Evolutionary conservation across 2,888 invertebrate genomes (phyloP), one percentile per base, ranked within the genome.

Genomic region (Tethea ocularis): DNA sequence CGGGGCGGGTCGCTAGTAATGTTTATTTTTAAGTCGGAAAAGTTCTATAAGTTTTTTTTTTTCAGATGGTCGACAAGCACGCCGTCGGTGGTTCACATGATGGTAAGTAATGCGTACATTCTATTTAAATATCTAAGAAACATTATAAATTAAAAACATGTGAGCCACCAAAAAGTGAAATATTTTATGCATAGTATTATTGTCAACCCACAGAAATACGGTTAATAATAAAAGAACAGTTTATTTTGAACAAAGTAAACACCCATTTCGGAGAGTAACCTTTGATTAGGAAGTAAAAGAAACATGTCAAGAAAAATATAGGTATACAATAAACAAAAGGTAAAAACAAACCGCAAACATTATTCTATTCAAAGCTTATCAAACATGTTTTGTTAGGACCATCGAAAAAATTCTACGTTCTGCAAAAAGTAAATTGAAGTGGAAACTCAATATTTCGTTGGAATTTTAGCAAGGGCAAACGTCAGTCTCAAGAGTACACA

Each of bases 311-410:
- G 38, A n/a, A 38, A 38, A n/a, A 38, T 6, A 38, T 38, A 1
- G n/a, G n/a, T n/a, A 13, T 11, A 38, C 5, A n/a, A 38, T 38
- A 38, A 38, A 38, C 38, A 38, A 38, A 38, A 38, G 38, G 38
- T 38, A 38, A 15, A 38, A 38, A 38, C 38, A 38, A 38, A n/a
- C 7, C n/a, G n/a, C n/a, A 36, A 36, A 13, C 15, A 38, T 38
- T 2, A 33, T 33, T 33, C 3, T 33, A 13, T 33, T 33, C 29
- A 59, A 55, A 51, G 36, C 55, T 51, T 55, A 55, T 55, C 55
- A 20, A 38, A 38, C 38, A 38, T 20, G 26, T 51, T 24, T 53
- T 51, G 38, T 38, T 38, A 38, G 38, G 38, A 38, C n/a, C 33
- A 33, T 38, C n/a, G 38, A 6, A 7, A 38, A 38, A 38, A 1